These are phyloP conservation scores for Zosterops hypoxanthus DNA, from an alignment of 2,113 vertebrate genomes.

Conservation along the genomic window DNA sequence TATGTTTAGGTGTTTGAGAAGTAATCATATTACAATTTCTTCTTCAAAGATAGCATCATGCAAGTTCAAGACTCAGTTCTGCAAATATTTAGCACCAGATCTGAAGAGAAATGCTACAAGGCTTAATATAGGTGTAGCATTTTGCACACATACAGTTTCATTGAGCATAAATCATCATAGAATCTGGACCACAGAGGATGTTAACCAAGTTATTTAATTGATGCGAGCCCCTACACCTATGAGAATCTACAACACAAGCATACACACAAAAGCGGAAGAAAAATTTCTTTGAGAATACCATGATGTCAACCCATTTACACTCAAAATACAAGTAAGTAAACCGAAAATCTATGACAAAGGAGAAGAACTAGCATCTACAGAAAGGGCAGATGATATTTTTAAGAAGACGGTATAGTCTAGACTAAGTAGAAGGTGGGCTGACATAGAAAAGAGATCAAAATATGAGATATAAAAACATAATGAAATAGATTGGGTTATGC, in stretches of 20 bases:
- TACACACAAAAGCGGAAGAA: neutral
- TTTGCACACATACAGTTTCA: neutral
- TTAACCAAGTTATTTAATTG: neutral
- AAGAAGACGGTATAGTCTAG: neutral
- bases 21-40: neutral
- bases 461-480: neutral
- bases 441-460: neutral
- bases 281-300: neutral
- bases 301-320: neutral
- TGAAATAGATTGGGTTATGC: neutral
- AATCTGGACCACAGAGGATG: neutral
- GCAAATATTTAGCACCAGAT: neutral
- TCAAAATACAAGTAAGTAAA: neutral
- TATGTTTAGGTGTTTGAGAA: slow-evolving; percentile 4
- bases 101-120: neutral
- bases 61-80: neutral
- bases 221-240: neutral
- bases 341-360: neutral
- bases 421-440: neutral
- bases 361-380: neutral
- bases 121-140: neutral
- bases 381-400: neutral
- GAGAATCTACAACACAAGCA: neutral
- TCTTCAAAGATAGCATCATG: neutral
- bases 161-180: neutral